A percentile compares a stretch with the other conserved stretches of the same genome.
Evolutionary conservation across 1,140 invertebrate genomes (phyloP).

Genomic region (Calephelis virginiensis): DNA sequence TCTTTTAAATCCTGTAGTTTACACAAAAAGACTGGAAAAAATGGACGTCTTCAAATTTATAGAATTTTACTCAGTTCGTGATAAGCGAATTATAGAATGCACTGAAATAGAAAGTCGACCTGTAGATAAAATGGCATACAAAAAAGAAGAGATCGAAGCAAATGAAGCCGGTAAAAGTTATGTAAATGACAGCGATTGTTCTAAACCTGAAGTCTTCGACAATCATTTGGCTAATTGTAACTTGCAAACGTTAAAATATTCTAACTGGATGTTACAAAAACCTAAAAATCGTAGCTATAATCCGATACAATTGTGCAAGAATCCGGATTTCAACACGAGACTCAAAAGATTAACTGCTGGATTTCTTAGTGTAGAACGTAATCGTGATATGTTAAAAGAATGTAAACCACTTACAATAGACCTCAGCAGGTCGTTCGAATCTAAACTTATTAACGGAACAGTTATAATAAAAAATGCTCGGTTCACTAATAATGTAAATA

Average conservation of each 20-base stretch:
- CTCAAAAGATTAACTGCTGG: conserved; percentile 55
- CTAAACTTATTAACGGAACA: conserved; percentile 47
- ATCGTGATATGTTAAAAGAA: conserved; percentile 46
- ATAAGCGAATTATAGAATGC: conserved; percentile 41
- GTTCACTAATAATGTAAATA: background rate
- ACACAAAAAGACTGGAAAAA: conserved; percentile 56
- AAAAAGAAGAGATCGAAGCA: conserved; percentile 25
- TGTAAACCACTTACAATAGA: conserved; percentile 64
- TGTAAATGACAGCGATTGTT: background rate
- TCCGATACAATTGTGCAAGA: conserved; percentile 63
- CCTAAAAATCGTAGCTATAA: conserved; percentile 54
- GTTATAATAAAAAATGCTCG: conserved; percentile 7
- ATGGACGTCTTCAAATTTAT: conserved; percentile 50
- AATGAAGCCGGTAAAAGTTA: background rate
- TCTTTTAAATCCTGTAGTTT: conserved; percentile 51
- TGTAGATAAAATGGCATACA: conserved; percentile 30
- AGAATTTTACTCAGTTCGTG: conserved; percentile 35
- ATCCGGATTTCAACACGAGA: conserved; percentile 70
- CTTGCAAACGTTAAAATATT: conserved; percentile 34
- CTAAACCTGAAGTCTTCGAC: background rate
- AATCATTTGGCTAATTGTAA: conserved; percentile 11
- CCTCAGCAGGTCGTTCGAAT: conserved; percentile 57
- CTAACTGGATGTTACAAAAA: conserved; percentile 58
- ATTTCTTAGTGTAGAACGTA: conserved; percentile 52
- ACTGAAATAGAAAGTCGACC: conserved; percentile 49